phyloP scores from a whole-genome alignment of 2,113 vertebrate genomes.

The Phalacrocorax aristotelis region DNA sequence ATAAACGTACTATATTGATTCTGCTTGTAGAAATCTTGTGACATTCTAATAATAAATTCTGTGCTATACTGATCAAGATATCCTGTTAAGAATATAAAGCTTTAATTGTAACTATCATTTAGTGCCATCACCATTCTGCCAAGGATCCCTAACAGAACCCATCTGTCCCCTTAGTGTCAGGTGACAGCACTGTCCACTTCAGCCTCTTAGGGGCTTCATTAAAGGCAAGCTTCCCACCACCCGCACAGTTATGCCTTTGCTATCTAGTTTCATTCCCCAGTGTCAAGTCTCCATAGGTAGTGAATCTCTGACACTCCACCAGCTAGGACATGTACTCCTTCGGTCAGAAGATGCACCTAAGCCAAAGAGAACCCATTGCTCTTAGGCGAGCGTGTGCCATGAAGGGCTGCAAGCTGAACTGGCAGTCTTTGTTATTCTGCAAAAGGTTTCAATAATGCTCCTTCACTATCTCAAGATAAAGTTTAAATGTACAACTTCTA shows the following conservation, averaged over 20 bases:
- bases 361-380: neutral
- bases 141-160: neutral
- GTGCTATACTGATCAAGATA: neutral
- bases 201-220: neutral
- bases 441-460: neutral
- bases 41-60: too few species aligned
- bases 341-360: neutral
- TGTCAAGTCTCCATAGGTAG: neutral
- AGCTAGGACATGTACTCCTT: neutral
- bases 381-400: rapidly evolving
- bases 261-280: neutral
- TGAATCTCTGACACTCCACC: neutral
- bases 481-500: neutral
- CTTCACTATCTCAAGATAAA: neutral
- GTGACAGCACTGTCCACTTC: neutral
- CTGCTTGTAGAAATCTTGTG: too few species aligned
- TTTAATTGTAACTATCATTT: neutral
- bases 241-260: neutral
- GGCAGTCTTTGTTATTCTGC: neutral
- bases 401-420: neutral
- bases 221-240: neutral
- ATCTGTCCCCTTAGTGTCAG: too few species aligned
- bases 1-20: too few species aligned
- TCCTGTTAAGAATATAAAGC: neutral
- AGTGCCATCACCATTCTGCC: neutral